Evolutionary conservation across 2,797 vertebrate species (phyloP), one percentile per base, ranked within the genome.

Genomic region (Eurystomus glaucurus): DNA sequence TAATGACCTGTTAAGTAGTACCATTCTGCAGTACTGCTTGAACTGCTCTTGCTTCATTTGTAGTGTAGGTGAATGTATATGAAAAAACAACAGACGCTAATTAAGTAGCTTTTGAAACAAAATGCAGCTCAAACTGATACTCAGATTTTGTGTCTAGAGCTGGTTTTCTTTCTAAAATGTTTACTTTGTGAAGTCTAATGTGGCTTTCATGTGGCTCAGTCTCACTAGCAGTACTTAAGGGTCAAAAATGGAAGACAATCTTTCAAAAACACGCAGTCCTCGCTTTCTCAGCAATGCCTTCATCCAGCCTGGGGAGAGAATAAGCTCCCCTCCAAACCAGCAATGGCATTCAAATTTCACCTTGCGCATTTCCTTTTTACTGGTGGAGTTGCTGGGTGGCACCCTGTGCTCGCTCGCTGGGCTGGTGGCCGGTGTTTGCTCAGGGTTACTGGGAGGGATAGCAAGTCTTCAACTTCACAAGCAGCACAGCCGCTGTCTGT

Each of bases 321-420:
- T 8, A 6, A 14, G 33, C 4, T 57, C 48, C 31, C 7, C 23
- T 64, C 37, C 31, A 22, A 80, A 61, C 4, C 12, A 41, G 20
- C 23, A 57, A 54, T 46, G 0, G 2, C 28, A 25, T 60, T 74
- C 41, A 64, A 3, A 16, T 54, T 28, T 64, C 5, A 21, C 54
- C 17, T 57, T 1, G 0, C 1, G 1, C 18, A 4, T 75, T 76
- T 87, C 66, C 29, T 21, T 46, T 35, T 31, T 61, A 50, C 41
- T 46, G n/a, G 29, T 70, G 35, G 35, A 35, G 37, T 11, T 91
- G 37, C 78, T 65, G 58, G 25, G 10, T 61, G 58, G 25, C 57
- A 39, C 8, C 29, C 19, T 22, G 28, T 31, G 26, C 54, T 51
- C 2, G 0, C 16, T n/a, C 0, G 1, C n/a, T 23, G 35, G 19